Evolutionary conservation across 2,113 vertebrate species (phyloP), one percentile per base, ranked within the genome.

Genomic region (Fukomys damarensis): DNA sequence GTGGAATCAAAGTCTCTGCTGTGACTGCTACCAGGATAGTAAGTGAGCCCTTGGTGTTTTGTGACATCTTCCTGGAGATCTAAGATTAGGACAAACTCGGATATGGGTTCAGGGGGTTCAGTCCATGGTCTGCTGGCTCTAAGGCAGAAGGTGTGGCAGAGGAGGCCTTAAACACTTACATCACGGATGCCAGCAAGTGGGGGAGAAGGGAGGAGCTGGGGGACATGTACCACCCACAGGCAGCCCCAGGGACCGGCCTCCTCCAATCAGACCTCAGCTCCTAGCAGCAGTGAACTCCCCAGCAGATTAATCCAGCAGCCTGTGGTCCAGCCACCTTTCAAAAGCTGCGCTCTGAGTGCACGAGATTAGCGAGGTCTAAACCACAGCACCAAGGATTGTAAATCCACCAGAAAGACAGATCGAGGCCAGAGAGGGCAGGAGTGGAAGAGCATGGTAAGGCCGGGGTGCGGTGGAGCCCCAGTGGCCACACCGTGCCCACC

Each of bases 401-500:
- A 86, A 13, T 54, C 46, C 19, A 86, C 68, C 43, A 54, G 72
- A 65, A 46, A 86, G 77, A n/a, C 30, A 58, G 17, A 49, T 5
- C 52, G 63, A 89, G 41, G 41, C 22, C 30, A 76, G 68, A 20
- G 10, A n/a, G 0, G 65, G 54, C 35, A 49, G 70, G 66, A 16
- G 26, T 12, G 58, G 65, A 72, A 9, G 59, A 86, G 32, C n/a
- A 43, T 56, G 49, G 19, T 46, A 32, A 46, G 7, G 12, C 2
- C 63, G 32, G 17, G 19, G 17, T 19, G 14, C 89, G 52, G 28
- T 6, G 68, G 20, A 38, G 7, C 41, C 20, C 1, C 4, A 52
- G 58, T 17, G 26, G 35, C n/a, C 32, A 2, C 4, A 16, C 61
- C 2, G 0, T 16, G 52, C 19, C 35, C n/a, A 1, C 14, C 6